phyloP scores from a whole-genome alignment of 2,888 invertebrate genomes.

The Mythimna impura region DNA sequence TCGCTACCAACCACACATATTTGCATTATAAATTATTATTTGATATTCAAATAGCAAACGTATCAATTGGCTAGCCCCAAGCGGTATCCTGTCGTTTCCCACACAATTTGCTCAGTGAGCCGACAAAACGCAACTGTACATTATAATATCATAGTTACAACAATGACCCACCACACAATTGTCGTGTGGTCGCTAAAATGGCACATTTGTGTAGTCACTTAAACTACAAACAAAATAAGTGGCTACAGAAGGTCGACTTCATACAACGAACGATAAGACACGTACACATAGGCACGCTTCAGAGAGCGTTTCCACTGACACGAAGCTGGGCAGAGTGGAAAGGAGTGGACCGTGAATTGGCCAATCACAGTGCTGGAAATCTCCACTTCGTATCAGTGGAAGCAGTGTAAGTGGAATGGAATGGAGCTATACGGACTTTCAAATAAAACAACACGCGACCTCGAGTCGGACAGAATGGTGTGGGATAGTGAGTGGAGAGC shows the following conservation, averaged over 20 bases:
- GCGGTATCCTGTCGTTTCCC: constrained; percentile 12
- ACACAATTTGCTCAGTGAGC: constrained; percentile 20
- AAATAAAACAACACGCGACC: too few relatives aligned
- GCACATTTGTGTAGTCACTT: constrained; percentile 2
- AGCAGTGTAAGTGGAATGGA: too few relatives aligned
- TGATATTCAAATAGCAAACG: background rate
- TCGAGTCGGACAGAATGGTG: too few relatives aligned
- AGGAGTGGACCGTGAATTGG: too few relatives aligned
- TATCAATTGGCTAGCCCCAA: constrained; percentile 6
- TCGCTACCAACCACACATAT: background rate
- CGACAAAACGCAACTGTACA: constrained; percentile 25
- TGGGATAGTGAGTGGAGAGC: too few relatives aligned
- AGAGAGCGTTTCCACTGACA: too few relatives aligned
- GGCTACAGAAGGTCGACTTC: background rate
- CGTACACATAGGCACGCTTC: too few relatives aligned
- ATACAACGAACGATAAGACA: background rate
- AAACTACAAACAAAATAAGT: background rate
- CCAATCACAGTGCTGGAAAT: too few relatives aligned
- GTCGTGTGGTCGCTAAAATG: constrained; percentile 14
- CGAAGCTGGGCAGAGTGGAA: too few relatives aligned
- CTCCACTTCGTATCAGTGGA: too few relatives aligned
- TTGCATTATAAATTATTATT: background rate
- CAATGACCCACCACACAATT: constrained; percentile 38
- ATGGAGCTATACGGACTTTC: too few relatives aligned
- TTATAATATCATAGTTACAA: constrained; percentile 40